Evolutionary conservation across 1,140 invertebrate species (phyloP), one percentile per base, ranked within the genome.

Genomic region (Kradibia gibbosae): DNA sequence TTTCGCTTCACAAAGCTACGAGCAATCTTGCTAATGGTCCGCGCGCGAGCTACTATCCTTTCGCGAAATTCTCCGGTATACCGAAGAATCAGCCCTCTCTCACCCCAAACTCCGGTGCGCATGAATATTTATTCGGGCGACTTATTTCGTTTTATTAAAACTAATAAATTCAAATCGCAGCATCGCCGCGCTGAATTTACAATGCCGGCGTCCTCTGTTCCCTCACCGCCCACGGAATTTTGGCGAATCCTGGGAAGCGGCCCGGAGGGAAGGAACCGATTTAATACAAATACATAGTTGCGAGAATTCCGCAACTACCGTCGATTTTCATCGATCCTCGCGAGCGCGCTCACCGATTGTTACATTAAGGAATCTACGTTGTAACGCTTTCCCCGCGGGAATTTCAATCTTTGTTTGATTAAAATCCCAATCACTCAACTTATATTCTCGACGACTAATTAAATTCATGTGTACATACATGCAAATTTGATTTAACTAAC

Each of bases 21-120:
- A 88, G 84, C 86, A 90, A 90, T 90, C 88, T 89, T 84, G 84
- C 88, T 90, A 90, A 90, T 90, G 89, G 89, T 79, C 83, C 82
- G 82, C 83, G 65, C 62, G 65, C 48, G 62, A 77, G 50, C 50
- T 83, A 86, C 87, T 86, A 83, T 85, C 86, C 86, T 85, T 83
- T 87, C 78, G 83, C 81, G 84, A 83, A 83, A 85, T 85, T 84
- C 84, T 85, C 82, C 84, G 57, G 60, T 0, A 42, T 75, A 48
- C 60, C 82, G 70, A 71, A 71, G 31, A 39, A 48, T 67, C 28
- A 25, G 2, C 60, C n/a, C 36, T 25, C n/a, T 45, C 57, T 45
- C 22, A 22, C 22, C 73, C 55, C 2, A 3, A 13, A 13, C 77
- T 39, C 28, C 48, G 34, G 42, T 20, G 81, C 71, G 17, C 81